Conservation (phyloP, 2,888 invertebrate species). For the Coleophora deauratella region DNA sequence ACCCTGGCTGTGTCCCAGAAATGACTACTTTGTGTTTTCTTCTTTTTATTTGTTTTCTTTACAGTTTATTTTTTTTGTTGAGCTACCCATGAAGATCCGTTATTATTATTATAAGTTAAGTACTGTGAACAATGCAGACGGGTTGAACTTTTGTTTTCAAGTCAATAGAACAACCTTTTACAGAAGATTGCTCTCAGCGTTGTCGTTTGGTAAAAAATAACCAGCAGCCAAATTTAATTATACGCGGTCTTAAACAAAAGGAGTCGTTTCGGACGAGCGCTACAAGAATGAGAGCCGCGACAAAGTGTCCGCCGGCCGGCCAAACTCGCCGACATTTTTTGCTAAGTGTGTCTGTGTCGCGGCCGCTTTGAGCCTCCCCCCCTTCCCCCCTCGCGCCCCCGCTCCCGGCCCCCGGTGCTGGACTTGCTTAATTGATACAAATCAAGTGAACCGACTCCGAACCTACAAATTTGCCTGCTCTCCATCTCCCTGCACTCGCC, state of each 20-base stretch:
- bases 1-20: no score
- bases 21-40: no score
- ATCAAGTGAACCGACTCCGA: neutral
- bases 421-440: conserved; percentile 51
- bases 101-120: no score
- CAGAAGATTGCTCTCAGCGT: neutral
- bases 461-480: conserved; percentile 49
- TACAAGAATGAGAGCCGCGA: conserved; percentile 11
- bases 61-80: no score
- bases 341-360: conserved; percentile 8
- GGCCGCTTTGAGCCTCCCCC: conserved; percentile 18
- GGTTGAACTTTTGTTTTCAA: no score
- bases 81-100: no score
- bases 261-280: conserved; percentile 5
- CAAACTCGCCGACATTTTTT: conserved; percentile 13
- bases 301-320: conserved; percentile 13
- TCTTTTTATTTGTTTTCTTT: no score
- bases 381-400: conserved; percentile 17
- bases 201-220: conserved; percentile 5
- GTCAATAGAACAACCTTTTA: conserved; percentile 2
- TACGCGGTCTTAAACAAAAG: conserved; percentile 11
- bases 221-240: conserved; percentile 7
- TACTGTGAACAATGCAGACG: no score
- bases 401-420: conserved; percentile 40
- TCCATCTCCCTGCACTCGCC: neutral